These are phyloP conservation scores for Enteromius fasciolatus DNA, from an alignment of 2,797 vertebrate species.

Conservation along the genomic window DNA sequence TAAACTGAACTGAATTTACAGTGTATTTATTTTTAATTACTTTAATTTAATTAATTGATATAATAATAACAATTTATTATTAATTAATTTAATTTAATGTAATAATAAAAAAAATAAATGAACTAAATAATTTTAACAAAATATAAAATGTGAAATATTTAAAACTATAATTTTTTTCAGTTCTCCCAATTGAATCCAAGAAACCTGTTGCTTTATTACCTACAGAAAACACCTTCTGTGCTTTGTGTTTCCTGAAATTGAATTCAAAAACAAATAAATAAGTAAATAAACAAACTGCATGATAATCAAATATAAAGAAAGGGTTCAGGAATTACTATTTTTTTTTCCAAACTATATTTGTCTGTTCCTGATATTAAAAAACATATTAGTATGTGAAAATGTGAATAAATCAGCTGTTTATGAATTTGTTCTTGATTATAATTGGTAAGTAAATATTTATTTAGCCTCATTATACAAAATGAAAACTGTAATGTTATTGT, in stretches of 20 bases:
- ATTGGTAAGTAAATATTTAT: not conserved
- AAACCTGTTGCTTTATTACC: no score
- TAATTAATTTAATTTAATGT: not conserved
- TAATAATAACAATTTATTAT: no score
- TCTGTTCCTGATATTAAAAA: not conserved
- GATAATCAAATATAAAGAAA: no score
- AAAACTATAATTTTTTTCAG: not conserved
- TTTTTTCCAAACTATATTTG: not conserved
- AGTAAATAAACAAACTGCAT: not conserved
- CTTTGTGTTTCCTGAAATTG: not conserved
- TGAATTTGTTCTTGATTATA: not conserved
- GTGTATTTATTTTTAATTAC: not conserved
- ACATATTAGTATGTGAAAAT: not conserved
- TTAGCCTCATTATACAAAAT: not conserved
- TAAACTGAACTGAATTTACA: no score
- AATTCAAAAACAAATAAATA: not conserved
- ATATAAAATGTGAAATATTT: not conserved
- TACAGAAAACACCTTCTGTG: not conserved
- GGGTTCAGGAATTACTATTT: not conserved
- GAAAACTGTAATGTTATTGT: not conserved
- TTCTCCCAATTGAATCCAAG: not conserved
- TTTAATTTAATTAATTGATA: not conserved
- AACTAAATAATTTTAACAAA: not conserved
- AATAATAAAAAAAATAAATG: not conserved
- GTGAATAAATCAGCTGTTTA: not conserved